Base-by-base conservation (phyloP, 2,888 invertebrate genomes). In the Beris morrisii region DNA sequence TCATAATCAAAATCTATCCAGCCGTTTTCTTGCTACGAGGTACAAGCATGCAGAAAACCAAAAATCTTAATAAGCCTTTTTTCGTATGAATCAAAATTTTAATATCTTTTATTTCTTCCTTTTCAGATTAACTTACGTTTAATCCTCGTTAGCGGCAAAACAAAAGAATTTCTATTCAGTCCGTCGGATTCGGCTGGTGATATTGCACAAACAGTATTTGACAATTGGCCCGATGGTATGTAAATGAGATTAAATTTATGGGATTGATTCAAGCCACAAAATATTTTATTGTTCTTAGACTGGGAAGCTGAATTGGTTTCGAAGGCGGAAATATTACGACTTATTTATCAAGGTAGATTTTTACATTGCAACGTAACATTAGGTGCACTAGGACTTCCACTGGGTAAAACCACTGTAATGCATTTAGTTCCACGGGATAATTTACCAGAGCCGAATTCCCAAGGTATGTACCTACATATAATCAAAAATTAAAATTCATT, bases 321-420 rank as follows among this genome's bases (percentile, higher is more conserved):
- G 72, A 94, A 94, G 83, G 94, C 97, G 72, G 97, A 97, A 86
- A 97, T 99, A 82, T 87, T 99, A 78, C 91, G 98, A 82, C 90
- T 99, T 82, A 99, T 99, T 82, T 99, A 98, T 85, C 99, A 99
- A 86, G 99, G 99, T 74, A 90, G 99, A 78, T 99, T 98, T 87
- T 87, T 98, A 80, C 98, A 98, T 86, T 97, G 97, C 85, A 97
- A 97, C 83, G 98, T 98, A 80, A 97, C 97, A 78, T 87, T 97
- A 81, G 95, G 95, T 81, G 98, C 98, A 77, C 88, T 99, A 78
- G 96, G 97, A 79, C 88, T 99, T 83, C 95, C 96, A 73, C 88
- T 93, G 76, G 97, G 97, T 75, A 97, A 96, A 84, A 98, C 97
- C 78, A 97, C 97, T 79, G 98, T 99, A 81, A 99, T 99, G 98